Evolutionary conservation across 2,113 vertebrate genomes (phyloP).

Genomic region (Ranitomeya variabilis): DNA sequence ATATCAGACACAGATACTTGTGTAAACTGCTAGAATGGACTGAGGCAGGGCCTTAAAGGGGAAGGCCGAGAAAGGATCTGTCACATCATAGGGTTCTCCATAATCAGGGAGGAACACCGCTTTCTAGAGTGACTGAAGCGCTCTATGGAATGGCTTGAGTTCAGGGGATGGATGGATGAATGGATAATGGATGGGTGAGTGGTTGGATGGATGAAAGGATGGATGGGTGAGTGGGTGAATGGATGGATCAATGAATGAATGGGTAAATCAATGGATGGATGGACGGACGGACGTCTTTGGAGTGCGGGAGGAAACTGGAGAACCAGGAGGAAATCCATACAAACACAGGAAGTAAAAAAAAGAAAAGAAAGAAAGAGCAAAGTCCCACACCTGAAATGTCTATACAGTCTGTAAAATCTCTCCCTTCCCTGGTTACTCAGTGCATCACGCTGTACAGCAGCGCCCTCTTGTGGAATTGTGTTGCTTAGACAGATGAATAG

Average conservation of each 20-base stretch:
- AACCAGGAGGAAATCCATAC: no score
- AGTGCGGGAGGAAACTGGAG: no score
- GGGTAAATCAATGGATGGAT: background rate
- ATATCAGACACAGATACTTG: background rate
- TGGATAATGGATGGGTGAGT: background rate
- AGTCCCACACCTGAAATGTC: no score
- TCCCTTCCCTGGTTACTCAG: background rate
- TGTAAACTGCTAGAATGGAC: background rate
- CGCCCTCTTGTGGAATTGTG: background rate
- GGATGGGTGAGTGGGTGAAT: background rate
- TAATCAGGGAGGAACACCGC: background rate
- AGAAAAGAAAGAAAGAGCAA: no score
- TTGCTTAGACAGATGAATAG: background rate
- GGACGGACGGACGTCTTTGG: no score
- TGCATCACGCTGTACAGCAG: background rate
- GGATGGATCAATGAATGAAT: no score
- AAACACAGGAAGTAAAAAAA: no score
- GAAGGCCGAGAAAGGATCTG: background rate
- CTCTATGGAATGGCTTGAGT: background rate
- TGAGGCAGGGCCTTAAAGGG: background rate
- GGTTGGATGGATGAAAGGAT: background rate
- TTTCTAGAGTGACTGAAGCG: background rate
- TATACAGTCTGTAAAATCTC: background rate
- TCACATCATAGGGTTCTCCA: background rate
- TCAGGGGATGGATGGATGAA: background rate